These are phyloP conservation scores for Nymphalis urticae DNA, from an alignment of 2,888 invertebrate species.

Conservation along the genomic window DNA sequence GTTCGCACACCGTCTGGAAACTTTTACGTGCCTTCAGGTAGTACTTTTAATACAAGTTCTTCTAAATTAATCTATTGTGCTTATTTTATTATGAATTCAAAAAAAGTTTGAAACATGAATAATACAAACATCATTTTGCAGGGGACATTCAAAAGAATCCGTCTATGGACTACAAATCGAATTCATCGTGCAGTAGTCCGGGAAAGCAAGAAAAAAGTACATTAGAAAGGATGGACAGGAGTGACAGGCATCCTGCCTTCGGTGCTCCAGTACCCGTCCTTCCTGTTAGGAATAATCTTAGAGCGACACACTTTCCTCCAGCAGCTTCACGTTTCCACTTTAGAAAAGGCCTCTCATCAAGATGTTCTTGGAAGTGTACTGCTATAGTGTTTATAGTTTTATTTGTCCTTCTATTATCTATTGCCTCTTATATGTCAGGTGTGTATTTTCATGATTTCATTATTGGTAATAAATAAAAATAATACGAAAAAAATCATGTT, in stretches of 20 bases:
- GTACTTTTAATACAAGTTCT: slow-evolving; percentile 45
- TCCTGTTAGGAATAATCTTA: slow-evolving; percentile 87
- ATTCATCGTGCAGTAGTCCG: slow-evolving; percentile 93
- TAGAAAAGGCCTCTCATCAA: slow-evolving; percentile 91
- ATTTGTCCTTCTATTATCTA: slow-evolving; percentile 90
- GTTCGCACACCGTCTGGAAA: slow-evolving; percentile 95
- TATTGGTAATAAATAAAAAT: not conserved
- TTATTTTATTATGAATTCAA: no score
- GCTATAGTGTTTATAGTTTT: slow-evolving; percentile 93
- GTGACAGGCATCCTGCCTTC: slow-evolving; percentile 84
- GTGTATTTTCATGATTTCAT: slow-evolving; percentile 41
- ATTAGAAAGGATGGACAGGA: slow-evolving; percentile 77
- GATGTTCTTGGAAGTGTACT: slow-evolving; percentile 96
- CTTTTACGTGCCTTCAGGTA: slow-evolving; percentile 94
- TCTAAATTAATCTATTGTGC: slow-evolving; percentile 14
- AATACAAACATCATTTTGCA: slow-evolving; percentile 65
- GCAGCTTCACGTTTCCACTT: slow-evolving; percentile 90
- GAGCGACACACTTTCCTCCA: slow-evolving; percentile 87
- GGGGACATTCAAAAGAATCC: slow-evolving; percentile 93
- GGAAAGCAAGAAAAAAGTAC: slow-evolving; percentile 81
- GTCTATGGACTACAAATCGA: slow-evolving; percentile 93
- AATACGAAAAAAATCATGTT: not conserved
- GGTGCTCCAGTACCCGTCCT: slow-evolving; percentile 88
- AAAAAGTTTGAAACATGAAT: slow-evolving; percentile 30
- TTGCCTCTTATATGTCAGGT: slow-evolving; percentile 94